Conservation (phyloP, 2,888 invertebrate genomes). For the Plutella xylostella region DNA sequence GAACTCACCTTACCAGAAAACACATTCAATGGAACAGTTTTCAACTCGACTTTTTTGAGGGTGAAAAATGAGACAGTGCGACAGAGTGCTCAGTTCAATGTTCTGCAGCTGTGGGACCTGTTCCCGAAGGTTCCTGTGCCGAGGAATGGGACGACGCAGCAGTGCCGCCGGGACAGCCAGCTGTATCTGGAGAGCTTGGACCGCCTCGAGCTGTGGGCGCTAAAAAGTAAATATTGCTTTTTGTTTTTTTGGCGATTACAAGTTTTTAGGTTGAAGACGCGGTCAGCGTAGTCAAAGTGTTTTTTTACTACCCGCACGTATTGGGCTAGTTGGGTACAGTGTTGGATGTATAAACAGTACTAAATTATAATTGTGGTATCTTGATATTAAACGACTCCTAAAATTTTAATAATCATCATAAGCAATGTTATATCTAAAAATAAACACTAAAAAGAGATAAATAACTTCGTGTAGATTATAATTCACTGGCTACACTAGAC, state of each 20-base stretch:
- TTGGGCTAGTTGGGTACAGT: no score
- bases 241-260: background rate
- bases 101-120: constrained; percentile 46
- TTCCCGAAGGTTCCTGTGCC: constrained; percentile 58
- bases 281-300: background rate
- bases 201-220: constrained; percentile 59
- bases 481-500: no score
- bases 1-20: constrained; percentile 48
- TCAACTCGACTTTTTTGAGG: no score
- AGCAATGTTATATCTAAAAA: no score
- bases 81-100: constrained; percentile 34
- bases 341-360: no score
- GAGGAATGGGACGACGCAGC: constrained; percentile 51
- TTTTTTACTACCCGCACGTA: background rate
- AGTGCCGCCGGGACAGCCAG: constrained; percentile 53
- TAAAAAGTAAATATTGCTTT: constrained; percentile 59
- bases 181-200: constrained; percentile 45
- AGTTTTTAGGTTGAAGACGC: background rate
- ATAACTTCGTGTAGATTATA: no score
- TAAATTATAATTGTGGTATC: no score
- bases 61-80: constrained; percentile 38
- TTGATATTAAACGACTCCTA: no score
- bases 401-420: no score
- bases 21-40: constrained; percentile 43
- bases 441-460: no score